Base-by-base conservation (phyloP, 2,888 invertebrate genomes). In the Chydorus sphaericus region DNA sequence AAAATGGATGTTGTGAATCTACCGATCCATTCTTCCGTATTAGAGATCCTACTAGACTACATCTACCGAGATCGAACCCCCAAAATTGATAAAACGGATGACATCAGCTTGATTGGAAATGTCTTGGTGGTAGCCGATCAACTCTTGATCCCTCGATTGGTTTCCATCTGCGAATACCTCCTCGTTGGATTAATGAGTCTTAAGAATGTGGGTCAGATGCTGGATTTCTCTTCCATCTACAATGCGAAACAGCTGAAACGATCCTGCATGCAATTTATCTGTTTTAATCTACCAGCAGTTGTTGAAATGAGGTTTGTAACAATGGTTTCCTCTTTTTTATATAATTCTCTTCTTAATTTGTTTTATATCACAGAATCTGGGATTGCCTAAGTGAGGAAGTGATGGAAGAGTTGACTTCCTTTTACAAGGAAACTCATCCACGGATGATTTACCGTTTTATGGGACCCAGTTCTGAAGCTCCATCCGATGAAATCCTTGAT, bases 71-170 rank as follows among this genome's bases (percentile, higher is more conserved):
- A 85, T 66, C 73, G 78, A 2, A 75, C 80, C 20, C 75, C 78
- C 0, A 71, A 75, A 60, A 69, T 81, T 48, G 70, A 75, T 61
- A 77, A 70, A 57, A 76, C 77, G 36, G 77, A 78, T 52, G 81
- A 82, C 65, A 72, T 81, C 1, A 85, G 88, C 65, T 76, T 79
- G 57, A 75, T 84, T 60, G 83, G 82, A 68, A 82, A 83, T 65
- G 75, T 87, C 65, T 73, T 90, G 26, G 78, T 85, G 8, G 76
- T 83, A 11, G 82, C 88, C 26, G 90, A 91, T 67, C 88, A 89
- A 64, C 75, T 88, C 31, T 79, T 90, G 60, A 78, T 87, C 6
- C 72, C 74, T 2, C 70, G 82, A 11, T 72, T 91, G 10, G 78
- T 82, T 61, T 80, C 83, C 67, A 75, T 83, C 69, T 82, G 85